Evolutionary conservation across 2,888 invertebrate species (phyloP), one percentile per base, ranked within the genome.

Genomic region (Mythimna vitellina): DNA sequence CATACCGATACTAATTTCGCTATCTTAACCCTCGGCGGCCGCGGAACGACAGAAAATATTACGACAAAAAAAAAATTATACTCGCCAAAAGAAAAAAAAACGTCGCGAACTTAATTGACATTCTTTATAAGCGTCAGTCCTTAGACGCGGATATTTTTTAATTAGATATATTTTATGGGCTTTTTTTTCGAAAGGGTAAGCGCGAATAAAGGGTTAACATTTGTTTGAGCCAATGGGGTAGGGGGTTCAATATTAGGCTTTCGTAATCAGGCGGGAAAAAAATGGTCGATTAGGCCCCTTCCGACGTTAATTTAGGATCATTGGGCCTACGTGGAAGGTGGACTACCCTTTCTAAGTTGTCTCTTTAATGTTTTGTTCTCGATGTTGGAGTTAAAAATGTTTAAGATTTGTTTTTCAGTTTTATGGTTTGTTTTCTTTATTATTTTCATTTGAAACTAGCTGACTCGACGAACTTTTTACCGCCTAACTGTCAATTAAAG

Each of bases 101-200:
- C 92, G 94, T 93, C 94, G 92, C 92, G 88, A 81, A 82, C 93
- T 93, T 96, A 96, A 96, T 96, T 96, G 96, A 96, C 96, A 96
- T 96, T 96, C 96, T 96, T 96, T 96, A 96, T 96, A 96, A 93
- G 92, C 95, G 96, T 95, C 96, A 95, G 96, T 93, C 95, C 95
- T 94, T 93, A 94, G 93, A 93, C 93, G 93, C 92, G 96, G 95
- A 96, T 96, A 96, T 96, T 96, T 96, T 96, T 96, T 96, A 96
- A 96, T 96, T 96, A 96, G 96, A 96, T 96, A 96, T 96, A 96
- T 96, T 96, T 96, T 96, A 96, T 96, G 96, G 93, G 93, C 66
- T 89, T 94, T 96, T 96, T 96, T 96, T 95, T 92, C 93, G 91
- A 94, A 96, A 93, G 95, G 95, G 93, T 89, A 89, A 90, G 91